A percentile compares a stretch with the other conserved stretches of the same genome.
These are phyloP conservation scores for Neocrepidodera transversa DNA, from an alignment of 2,888 invertebrate species.

Conservation along the genomic window DNA sequence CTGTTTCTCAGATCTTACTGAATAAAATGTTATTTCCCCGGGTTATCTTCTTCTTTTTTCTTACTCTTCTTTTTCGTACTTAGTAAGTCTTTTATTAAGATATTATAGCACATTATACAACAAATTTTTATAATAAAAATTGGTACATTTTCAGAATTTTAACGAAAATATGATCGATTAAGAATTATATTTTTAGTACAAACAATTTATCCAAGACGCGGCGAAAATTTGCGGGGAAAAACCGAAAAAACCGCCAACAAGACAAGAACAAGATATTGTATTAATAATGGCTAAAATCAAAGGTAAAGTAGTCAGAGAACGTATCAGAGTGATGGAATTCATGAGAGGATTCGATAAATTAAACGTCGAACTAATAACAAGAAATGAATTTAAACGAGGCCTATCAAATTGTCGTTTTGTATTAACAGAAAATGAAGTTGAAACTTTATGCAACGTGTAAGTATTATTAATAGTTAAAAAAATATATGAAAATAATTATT, in stretches of 20 bases:
- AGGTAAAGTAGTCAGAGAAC: slow-evolving; percentile 73
- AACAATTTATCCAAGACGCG: slow-evolving; percentile 56
- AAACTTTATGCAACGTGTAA: slow-evolving; percentile 76
- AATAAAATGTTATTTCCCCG: no score
- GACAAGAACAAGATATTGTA: slow-evolving; percentile 70
- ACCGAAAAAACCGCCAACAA: slow-evolving; percentile 47
- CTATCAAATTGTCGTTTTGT: slow-evolving; percentile 71
- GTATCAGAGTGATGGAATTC: slow-evolving; percentile 72
- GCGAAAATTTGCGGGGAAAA: slow-evolving; percentile 56
- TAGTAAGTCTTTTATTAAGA: no score
- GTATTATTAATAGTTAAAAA: slow-evolving; percentile 48
- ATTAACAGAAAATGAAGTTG: slow-evolving; percentile 72
- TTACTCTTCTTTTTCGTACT: no score
- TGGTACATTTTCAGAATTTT: neutral
- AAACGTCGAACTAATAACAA: slow-evolving; percentile 69
- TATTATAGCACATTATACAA: no score
- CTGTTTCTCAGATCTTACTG: no score
- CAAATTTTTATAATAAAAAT: no score
- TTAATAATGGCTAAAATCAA: slow-evolving; percentile 78
- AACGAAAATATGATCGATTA: neutral
- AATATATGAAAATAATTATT: no score
- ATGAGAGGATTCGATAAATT: slow-evolving; percentile 71
- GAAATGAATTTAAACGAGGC: slow-evolving; percentile 75
- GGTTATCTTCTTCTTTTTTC: no score
- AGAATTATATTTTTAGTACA: slow-evolving; percentile 47